Conservation (phyloP, 2,797 vertebrate genomes). For the Alauda arvensis region DNA sequence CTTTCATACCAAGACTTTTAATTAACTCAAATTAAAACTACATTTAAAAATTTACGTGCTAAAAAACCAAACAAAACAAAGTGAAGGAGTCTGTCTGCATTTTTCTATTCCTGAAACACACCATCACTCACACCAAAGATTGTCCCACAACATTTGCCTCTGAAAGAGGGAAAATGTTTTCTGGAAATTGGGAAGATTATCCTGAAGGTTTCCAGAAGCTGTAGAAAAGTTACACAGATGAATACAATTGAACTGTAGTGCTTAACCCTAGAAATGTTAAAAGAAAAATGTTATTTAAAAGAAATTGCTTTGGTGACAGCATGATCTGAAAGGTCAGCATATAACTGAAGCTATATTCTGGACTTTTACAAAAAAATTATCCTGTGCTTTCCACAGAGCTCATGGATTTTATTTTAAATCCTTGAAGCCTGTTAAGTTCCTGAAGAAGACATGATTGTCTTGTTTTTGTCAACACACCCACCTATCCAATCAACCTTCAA, state of each 20-base stretch:
- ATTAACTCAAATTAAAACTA: conserved; percentile 3
- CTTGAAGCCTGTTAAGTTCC: conserved; percentile 6
- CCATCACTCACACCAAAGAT: not conserved
- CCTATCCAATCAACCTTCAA: conserved; percentile 50
- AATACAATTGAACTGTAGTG: not conserved
- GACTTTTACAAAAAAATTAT: not conserved
- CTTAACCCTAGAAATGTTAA: not conserved
- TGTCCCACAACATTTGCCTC: not conserved
- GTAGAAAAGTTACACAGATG: not conserved
- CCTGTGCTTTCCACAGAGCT: not conserved
- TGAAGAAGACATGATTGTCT: conserved; percentile 38
- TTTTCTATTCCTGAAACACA: not conserved
- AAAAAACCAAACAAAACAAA: not conserved
- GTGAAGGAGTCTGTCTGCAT: not conserved
- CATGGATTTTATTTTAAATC: not conserved
- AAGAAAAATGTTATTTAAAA: not conserved
- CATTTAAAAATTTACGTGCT: conserved; percentile 5
- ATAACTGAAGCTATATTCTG: not conserved
- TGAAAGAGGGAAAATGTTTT: not conserved
- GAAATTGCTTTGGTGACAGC: not conserved
- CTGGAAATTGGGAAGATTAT: not conserved
- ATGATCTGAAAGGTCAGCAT: not conserved
- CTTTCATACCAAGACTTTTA: not conserved
- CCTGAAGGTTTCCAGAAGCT: not conserved
- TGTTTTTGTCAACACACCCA: conserved; percentile 58